A percentile compares a stretch with the other conserved stretches of the same genome.
phyloP scores from a whole-genome alignment of 2,888 invertebrate species.

The Drosophila lacicola region DNA sequence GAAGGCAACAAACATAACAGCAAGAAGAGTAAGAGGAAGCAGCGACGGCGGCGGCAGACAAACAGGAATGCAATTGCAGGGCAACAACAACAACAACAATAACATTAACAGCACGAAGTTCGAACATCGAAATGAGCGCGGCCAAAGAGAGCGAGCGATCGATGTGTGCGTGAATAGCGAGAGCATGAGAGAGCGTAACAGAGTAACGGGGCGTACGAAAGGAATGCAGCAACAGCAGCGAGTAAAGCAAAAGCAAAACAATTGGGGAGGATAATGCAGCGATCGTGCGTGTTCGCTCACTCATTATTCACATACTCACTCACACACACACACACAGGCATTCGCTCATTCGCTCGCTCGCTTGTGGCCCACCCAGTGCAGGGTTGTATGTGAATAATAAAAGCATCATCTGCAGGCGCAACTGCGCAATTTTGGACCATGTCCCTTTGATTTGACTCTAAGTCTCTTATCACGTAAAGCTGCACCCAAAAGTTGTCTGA shows the following conservation, averaged over 20 bases:
- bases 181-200: conserved; percentile 27
- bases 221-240: conserved; percentile 47
- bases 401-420: conserved; percentile 7
- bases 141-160: conserved; percentile 27
- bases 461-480: background rate
- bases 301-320: background rate
- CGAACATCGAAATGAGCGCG: conserved; percentile 14
- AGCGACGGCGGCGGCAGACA: conserved; percentile 36
- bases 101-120: conserved; percentile 23
- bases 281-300: conserved; percentile 13
- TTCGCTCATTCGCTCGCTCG: background rate
- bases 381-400: conserved; percentile 29
- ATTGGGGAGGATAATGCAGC: conserved; percentile 60
- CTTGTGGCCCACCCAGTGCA: conserved; percentile 34
- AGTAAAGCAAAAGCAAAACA: conserved; percentile 27
- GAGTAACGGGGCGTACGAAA: conserved; percentile 54
- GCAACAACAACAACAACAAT: conserved; percentile 30
- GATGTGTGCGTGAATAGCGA: conserved; percentile 4
- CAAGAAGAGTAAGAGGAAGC: conserved; percentile 49
- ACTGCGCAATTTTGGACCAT: background rate
- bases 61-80: conserved; percentile 81
- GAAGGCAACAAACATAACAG: conserved; percentile 27
- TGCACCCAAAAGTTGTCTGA: conserved; percentile 4
- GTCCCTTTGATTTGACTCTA: conserved; percentile 18
- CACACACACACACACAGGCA: background rate